phyloP scores from a whole-genome alignment of 2,797 vertebrate species.

The Poecilia wingei region DNA sequence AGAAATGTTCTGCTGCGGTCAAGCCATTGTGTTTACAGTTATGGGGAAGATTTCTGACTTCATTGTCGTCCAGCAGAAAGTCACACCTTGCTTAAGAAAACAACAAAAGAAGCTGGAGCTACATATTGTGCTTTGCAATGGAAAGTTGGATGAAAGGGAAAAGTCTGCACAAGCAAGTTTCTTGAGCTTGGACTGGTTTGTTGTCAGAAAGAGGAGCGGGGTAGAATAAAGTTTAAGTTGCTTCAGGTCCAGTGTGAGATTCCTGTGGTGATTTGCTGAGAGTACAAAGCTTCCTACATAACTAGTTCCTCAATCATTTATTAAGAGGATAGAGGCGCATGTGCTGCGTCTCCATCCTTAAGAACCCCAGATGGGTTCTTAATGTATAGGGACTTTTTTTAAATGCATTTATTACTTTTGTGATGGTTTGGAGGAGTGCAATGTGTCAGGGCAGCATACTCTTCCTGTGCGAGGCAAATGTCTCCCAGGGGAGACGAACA shows the following conservation, averaged over 20 bases:
- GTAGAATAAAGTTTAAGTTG: background rate
- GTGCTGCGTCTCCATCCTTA: no score
- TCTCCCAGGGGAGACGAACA: background rate
- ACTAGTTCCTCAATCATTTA: background rate
- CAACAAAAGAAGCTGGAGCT: background rate
- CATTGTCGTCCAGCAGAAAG: background rate
- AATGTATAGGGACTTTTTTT: background rate
- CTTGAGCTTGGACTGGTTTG: background rate
- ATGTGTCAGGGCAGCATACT: background rate
- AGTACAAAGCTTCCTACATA: background rate
- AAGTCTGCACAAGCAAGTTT: background rate
- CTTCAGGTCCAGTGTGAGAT: background rate
- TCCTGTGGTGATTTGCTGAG: background rate
- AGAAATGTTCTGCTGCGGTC: background rate
- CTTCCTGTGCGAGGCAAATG: background rate
- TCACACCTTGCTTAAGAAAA: background rate
- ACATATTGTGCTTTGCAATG: background rate
- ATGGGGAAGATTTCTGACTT: background rate
- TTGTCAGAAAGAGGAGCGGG: background rate
- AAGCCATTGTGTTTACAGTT: background rate
- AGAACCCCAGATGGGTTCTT: background rate
- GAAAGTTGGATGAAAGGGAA: background rate
- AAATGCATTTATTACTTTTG: background rate
- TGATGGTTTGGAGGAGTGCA: background rate
- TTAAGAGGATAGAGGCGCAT: background rate